Evolutionary conservation across 2,113 vertebrate genomes (phyloP).

Genomic region (Rynchops niger): DNA sequence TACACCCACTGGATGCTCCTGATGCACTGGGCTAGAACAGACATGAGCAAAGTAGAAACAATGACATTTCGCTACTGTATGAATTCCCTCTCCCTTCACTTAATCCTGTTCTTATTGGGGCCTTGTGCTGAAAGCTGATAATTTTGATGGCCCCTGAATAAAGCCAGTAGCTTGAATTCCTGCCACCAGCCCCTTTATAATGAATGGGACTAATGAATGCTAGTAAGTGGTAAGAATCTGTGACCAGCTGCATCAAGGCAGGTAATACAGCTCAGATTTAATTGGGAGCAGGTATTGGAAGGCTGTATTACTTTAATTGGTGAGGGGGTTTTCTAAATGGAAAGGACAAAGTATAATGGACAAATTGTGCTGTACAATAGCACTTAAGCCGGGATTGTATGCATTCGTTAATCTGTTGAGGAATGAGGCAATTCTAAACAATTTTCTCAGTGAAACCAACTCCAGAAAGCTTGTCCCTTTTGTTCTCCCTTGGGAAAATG

Average conservation of each 20-base stretch:
- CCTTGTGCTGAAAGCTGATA: conserved; percentile 79
- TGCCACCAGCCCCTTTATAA: conserved; percentile 91
- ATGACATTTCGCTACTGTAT: conserved; percentile 79
- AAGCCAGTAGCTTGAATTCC: conserved; percentile 86
- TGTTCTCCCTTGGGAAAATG: conserved; percentile 97
- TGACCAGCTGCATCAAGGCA: conserved; percentile 93
- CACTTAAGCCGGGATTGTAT: conserved; percentile 97
- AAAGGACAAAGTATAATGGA: conserved; percentile 99
- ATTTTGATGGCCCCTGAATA: conserved; percentile 83
- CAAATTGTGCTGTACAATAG: conserved; percentile 99
- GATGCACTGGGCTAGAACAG: conserved; percentile 57
- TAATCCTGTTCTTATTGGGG: conserved; percentile 77
- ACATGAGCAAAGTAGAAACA: conserved; percentile 70
- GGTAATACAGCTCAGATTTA: conserved; percentile 97
- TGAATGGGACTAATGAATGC: conserved; percentile 98
- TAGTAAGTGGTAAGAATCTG: conserved; percentile 86
- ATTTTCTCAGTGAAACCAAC: conserved; percentile 99
- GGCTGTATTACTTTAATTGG: conserved; percentile 99
- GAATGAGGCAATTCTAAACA: conserved; percentile 99
- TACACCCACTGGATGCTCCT: conserved; percentile 64
- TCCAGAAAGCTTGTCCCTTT: conserved; percentile 92
- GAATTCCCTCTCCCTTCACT: conserved; percentile 72
- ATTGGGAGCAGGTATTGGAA: conserved; percentile 99
- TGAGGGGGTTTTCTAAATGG: conserved; percentile 92
- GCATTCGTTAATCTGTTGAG: conserved; percentile 99